Evolutionary conservation across 1,140 invertebrate genomes (phyloP), one percentile per base, ranked within the genome.

Genomic region (Littorina saxatilis): DNA sequence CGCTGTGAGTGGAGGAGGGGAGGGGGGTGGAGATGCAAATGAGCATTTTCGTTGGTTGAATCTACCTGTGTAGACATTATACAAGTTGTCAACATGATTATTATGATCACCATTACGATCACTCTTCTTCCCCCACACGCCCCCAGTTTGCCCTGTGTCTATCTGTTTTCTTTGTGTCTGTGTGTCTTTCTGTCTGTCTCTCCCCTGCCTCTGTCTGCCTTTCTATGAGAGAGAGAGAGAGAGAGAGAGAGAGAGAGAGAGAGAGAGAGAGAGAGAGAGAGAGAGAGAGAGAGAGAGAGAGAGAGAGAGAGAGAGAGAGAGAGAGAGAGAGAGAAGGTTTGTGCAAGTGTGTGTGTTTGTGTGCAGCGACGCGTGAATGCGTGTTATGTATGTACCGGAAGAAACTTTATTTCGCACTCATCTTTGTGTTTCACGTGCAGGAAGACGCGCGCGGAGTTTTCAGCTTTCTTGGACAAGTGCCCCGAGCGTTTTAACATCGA

Each of bases 401-500:
- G 55, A 11, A 4, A 20, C 17, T 7, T 58, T 9, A 4, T 58
- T 9, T 11, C 43, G 43, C 5, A 47, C 43, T 47, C 7, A 9
- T 47, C 17, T 3, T 23, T 58, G 17, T 3, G 9, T 23, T 23
- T 23, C 9, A 20, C 4, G 9, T 39, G 35, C 79, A 90, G 88
- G 79, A 87, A 86, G 81, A 84, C 90, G 20, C 73, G 87, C 13
- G 79, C 80, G 40, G 87, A 91, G 61, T 92, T 89, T 89, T 91
- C 90, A 4, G 86, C 88, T 58, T 92, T 92, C 77, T 83, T 92
- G 55, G 88, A 89, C 82, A 85, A 85, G 80, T 87, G 82, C 9
- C 89, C 91, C 17, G 91, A 90, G 61, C 82, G 90, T 66, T 91
- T 85, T 78, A 87, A 89, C 61, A 91, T 91, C 66, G 80, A 86